Base-by-base conservation (phyloP, 2,113 vertebrate genomes). In the Formicarius rufipectus region DNA sequence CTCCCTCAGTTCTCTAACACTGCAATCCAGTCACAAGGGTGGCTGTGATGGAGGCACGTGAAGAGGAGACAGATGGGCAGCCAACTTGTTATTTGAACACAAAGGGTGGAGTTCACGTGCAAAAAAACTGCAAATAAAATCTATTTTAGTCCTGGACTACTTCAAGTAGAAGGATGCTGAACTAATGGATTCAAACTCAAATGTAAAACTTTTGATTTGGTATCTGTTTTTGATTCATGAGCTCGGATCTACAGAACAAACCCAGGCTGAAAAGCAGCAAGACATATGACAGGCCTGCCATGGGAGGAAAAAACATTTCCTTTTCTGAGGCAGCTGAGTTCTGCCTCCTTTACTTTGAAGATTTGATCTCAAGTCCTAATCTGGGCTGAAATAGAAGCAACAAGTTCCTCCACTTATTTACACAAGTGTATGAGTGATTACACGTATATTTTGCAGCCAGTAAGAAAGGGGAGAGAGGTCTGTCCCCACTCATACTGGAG, bases 11-110 rank as follows among this genome's bases (percentile, higher is more conserved):
- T 86, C 58, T 37, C 20, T 2, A 47, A n/a, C 1, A 0, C 47
- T 1, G 0, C 3, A 6, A 28, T n/a, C 31, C 64, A 22, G 14
- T 58, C 1, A 0, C 20, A 10, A 0, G 0, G 33, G 1, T 30
- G n/a, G 49, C 33, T 64, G 64, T 0, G 13, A 52, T 5, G 56
- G 33, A 74, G 55, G n/a, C 27, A 75, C 5, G 7, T 3, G 7
- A 37, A 47, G 39, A 73, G 73, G 47, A 37, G 31, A 35, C 18
- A 53, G 14, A 62, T 6, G 18, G 30, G 25, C 25, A 44, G 33
- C 24, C 90, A 64, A 84, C 33, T 35, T 25, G 20, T 30, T 60
- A 67, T 63, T 79, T 76, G 53, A 81, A 90, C 69, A 59, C 25
- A 28, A 67, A 88, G 31, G 22, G 33, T 63, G 28, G 33, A 63